phyloP scores from a whole-genome alignment of 1,140 invertebrate genomes.

The Monomorium pharaonis region DNA sequence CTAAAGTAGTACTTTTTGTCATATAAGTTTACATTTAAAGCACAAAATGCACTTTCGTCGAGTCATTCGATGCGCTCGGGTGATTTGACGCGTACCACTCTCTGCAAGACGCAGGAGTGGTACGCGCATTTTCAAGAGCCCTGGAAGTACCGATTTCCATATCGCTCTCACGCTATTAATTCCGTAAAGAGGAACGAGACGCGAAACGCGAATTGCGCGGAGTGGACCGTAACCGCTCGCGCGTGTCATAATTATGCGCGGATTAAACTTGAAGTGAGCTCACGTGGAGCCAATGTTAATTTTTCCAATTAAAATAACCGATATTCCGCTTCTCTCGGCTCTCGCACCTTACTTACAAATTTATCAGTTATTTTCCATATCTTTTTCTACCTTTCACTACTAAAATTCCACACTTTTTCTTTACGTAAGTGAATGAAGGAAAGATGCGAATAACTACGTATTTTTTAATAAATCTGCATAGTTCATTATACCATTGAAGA shows the following conservation, averaged over 20 bases:
- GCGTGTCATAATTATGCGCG: slow-evolving; percentile 18
- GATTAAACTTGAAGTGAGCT: background rate
- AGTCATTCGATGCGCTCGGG: background rate
- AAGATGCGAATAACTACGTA: background rate
- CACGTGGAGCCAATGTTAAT: slow-evolving; percentile 36
- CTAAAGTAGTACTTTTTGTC: background rate
- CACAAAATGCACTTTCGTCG: slow-evolving; percentile 18
- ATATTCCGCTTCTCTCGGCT: background rate
- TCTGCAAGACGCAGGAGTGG: background rate
- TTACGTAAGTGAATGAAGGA: background rate
- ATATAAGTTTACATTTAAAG: background rate
- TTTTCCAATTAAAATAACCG: slow-evolving; percentile 60
- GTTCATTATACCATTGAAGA: background rate
- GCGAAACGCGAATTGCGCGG: background rate
- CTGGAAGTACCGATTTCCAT: background rate
- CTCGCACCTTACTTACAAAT: background rate
- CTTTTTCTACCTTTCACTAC: background rate
- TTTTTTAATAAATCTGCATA: background rate
- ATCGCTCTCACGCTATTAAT: slow-evolving; percentile 36
- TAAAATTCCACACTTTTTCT: background rate
- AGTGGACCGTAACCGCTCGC: slow-evolving; percentile 25
- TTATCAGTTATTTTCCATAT: background rate
- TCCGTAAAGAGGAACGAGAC: background rate
- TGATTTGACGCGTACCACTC: background rate
- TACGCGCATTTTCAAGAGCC: background rate